phyloP scores from a whole-genome alignment of 2,888 invertebrate species.

The Tetragnatha montana region DNA sequence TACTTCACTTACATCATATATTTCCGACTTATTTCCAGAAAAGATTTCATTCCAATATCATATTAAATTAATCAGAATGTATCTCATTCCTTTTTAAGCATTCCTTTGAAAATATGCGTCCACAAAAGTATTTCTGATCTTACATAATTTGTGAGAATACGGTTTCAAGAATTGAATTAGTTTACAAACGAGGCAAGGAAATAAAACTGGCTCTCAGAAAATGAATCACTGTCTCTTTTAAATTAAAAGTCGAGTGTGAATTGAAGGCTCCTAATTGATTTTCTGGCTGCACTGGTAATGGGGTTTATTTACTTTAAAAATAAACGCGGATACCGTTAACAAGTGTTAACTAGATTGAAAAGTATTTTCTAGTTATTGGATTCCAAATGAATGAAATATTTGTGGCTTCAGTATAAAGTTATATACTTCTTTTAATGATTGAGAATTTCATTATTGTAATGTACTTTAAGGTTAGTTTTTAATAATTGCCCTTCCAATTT shows the following conservation, averaged over 20 bases:
- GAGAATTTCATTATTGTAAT: too few species aligned
- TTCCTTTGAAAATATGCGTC: neutral
- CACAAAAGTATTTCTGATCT: neutral
- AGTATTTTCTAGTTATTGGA: too few species aligned
- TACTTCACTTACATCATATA: neutral
- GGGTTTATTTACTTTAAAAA: too few species aligned
- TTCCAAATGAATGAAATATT: too few species aligned
- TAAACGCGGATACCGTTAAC: too few species aligned
- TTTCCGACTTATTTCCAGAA: neutral
- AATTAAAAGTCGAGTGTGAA: neutral
- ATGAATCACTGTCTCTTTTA: neutral
- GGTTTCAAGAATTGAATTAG: neutral
- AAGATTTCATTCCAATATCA: neutral
- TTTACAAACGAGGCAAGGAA: neutral
- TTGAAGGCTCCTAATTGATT: neutral
- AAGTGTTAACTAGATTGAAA: too few species aligned
- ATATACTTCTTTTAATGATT: too few species aligned
- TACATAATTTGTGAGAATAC: neutral
- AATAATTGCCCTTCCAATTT: too few species aligned
- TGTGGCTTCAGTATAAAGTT: too few species aligned
- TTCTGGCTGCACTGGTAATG: neutral
- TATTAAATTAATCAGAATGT: neutral
- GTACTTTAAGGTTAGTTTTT: too few species aligned
- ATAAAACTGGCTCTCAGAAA: neutral
- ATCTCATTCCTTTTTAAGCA: neutral